Base-by-base conservation (phyloP, 2,113 vertebrate genomes). In the Choloepus hoffmanni region DNA sequence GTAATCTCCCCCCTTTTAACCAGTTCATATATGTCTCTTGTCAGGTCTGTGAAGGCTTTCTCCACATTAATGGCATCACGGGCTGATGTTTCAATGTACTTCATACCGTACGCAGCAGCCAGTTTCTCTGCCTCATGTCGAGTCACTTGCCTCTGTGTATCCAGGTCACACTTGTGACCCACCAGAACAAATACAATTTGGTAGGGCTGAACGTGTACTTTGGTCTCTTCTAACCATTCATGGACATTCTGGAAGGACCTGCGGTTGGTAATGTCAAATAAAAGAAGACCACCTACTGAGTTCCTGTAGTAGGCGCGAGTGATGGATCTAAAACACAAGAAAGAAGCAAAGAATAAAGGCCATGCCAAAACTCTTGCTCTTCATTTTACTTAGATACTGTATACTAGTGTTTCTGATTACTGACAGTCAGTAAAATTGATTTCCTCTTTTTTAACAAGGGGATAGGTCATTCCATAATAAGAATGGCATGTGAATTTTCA, bases 181-280 rank as follows among this genome's bases (percentile, higher is more conserved):
- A 99, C 99, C 97, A 99, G 97, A 90, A 99, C 98, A 97, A 99
- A 99, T 97, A 99, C 99, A 43, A 99, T 99, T 98, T 99, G 98
- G 98, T 99, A 99, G 0, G 99, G 99, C 98, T 99, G 99, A 79
- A 99, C 99, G 4, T 99, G 99, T 96, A 99, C 99, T 97, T 99
- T 99, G 98, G 99, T 99, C 99, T 99, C 99, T 98, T 99, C 99
- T 36, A 99, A 98, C 99, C 99, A 99, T 96, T 99, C 99, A 10
- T 99, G 99, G 89, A 99, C 99, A 12, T 99, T 99, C 98, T 99
- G 99, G 98, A 99, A 99, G 91, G 99, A 99, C 92, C 99, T 98
- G 73, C 99, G 99, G 99, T 99, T 99, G 94, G 99, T 99, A 98
- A 99, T 99, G 98, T 99, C 99, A 95, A 99, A 99, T 82, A 99